Evolutionary conservation across 2,888 invertebrate genomes (phyloP), one percentile per base, ranked within the genome.

Genomic region (Sylvicola fuscatus): DNA sequence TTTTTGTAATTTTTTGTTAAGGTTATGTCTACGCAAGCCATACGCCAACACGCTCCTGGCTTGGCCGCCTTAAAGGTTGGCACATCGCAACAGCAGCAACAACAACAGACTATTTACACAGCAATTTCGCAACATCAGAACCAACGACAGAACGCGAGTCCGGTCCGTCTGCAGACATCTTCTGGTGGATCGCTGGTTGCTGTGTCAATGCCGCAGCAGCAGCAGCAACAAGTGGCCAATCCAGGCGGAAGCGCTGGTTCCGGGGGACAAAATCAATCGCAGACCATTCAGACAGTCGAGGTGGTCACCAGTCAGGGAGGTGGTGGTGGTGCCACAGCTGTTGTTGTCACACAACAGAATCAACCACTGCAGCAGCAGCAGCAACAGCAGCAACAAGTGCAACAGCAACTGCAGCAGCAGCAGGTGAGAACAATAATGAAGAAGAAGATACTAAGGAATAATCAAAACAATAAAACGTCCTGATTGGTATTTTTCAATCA

Each of bases 131-230:
- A n/a, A n/a, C 65, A 60, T 45, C 65, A 60, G 43, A 65, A 59
- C 48, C 68, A 61, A 53, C 52, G 67, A 2, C 67, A 68, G 44
- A 63, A 59, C 42, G 56, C 64, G 3, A 70, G 68, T 48, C 73
- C 70, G 38, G 70, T 72, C 16, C 63, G 68, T 35, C 59, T 70
- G 41, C 66, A 72, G 50, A 61, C 69, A 14, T 61, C 52, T 35
- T 55, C 53, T 37, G 51, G 61, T 27, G 60, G 64, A 6, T 66
- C 67, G 26, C 51, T 68, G 16, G 61, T 73, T 7, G 65, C 70
- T 3, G 71, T 72, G 13, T 45, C 47, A 5, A 40, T 40, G 3
- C 45, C 51, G 31, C 52, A 49, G 35, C 42, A 45, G 14, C 46
- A 46, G n/a, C 49, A 47, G 15, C 48, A 47, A 26, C 49, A 47